Conservation (phyloP, 1,140 invertebrate genomes). For the Proales similis region DNA sequence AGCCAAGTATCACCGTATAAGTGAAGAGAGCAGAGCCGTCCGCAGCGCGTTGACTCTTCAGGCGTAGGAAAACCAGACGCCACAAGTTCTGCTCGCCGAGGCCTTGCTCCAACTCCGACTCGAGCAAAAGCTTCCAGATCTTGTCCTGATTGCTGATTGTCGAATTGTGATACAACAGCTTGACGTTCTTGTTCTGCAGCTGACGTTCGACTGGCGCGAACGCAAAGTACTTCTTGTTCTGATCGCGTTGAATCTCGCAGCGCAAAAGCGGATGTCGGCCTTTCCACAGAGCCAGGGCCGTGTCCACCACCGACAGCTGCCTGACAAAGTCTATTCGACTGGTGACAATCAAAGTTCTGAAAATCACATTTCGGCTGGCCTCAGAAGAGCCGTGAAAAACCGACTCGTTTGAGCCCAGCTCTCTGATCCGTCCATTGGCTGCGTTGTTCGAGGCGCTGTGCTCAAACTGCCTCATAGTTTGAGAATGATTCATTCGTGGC, state of each 20-base stretch:
- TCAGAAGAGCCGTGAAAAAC: constrained; percentile 20
- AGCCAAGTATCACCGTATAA: constrained; percentile 17
- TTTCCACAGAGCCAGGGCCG: constrained; percentile 19
- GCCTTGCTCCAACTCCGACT: constrained; percentile 10
- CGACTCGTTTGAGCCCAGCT: constrained; percentile 5
- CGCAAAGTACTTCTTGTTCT: constrained; percentile 20
- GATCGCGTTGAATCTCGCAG: not conserved
- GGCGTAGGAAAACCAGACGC: constrained; percentile 23
- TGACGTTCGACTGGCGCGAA: not conserved
- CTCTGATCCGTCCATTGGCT: not conserved
- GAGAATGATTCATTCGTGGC: too few species aligned
- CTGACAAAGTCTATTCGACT: constrained; percentile 13
- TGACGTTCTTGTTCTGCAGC: constrained; percentile 3
- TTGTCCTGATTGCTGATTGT: constrained; percentile 1
- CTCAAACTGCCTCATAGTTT: too few species aligned
- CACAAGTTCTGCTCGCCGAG: too few species aligned
- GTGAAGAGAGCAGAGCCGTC: not conserved
- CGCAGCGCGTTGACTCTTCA: not conserved
- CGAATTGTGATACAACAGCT: constrained; percentile 1
- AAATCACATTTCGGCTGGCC: constrained; percentile 10
- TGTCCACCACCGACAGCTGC: not conserved
- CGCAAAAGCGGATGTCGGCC: constrained; percentile 11
- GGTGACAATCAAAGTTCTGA: constrained; percentile 19
- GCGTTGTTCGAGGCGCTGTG: too few species aligned
- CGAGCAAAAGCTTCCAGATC: constrained; percentile 29